Conservation (phyloP, 2,888 invertebrate genomes). For the Perithous albicinctus region DNA sequence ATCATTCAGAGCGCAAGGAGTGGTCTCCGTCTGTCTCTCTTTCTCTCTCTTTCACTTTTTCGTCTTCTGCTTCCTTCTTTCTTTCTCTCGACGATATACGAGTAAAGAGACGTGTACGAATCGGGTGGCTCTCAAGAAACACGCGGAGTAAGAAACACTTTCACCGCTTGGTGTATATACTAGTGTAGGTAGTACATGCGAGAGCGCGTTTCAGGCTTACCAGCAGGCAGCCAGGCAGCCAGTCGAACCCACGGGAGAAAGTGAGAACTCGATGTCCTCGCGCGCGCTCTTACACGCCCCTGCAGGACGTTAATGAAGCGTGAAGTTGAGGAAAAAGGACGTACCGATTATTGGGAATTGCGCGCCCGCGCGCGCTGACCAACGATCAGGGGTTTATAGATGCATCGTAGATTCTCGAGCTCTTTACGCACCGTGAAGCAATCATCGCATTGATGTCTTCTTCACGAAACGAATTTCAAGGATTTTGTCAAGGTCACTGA, state of each 20-base stretch:
- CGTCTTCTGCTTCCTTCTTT: slow-evolving; percentile 36
- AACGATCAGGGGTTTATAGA: slow-evolving; percentile 8
- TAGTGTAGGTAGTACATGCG: slow-evolving; percentile 6
- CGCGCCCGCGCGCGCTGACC: slow-evolving; percentile 10
- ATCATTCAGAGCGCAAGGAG: slow-evolving; percentile 58
- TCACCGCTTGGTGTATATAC: slow-evolving; percentile 53
- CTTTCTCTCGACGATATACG: slow-evolving; percentile 39
- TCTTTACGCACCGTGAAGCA: not conserved
- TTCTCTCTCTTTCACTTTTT: not conserved
- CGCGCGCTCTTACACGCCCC: slow-evolving; percentile 14
- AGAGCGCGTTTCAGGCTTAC: not conserved
- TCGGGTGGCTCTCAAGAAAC: slow-evolving; percentile 55
- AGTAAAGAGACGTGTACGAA: slow-evolving; percentile 40
- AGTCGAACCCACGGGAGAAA: slow-evolving; percentile 67
- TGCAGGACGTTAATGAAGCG: slow-evolving; percentile 60
- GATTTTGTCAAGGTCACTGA: slow-evolving; percentile 13
- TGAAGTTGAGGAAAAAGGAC: slow-evolving; percentile 55
- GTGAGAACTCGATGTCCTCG: slow-evolving; percentile 59
- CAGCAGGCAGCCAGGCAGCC: slow-evolving; percentile 21
- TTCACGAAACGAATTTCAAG: not conserved
- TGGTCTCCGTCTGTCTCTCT: slow-evolving; percentile 39
- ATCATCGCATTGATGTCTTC: not conserved
- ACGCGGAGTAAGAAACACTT: slow-evolving; percentile 58
- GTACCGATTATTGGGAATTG: slow-evolving; percentile 43
- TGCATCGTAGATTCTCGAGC: slow-evolving; percentile 12